Base-by-base conservation (phyloP, 2,888 invertebrate species). In the Agriopis leucophaearia region DNA sequence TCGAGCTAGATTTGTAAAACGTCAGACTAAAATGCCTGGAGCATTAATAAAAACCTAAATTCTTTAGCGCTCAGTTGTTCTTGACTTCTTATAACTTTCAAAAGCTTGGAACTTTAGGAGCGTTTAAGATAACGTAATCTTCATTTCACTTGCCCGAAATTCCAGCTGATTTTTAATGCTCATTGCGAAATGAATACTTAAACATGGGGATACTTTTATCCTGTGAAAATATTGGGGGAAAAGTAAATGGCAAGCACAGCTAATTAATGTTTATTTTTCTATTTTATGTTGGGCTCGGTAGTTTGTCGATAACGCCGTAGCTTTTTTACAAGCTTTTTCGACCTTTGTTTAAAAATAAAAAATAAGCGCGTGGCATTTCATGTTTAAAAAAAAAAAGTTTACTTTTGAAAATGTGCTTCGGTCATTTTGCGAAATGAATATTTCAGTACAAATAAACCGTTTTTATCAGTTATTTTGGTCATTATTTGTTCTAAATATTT, bases 21-120 rank as follows among this genome's bases (percentile, higher is more conserved):
- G 61, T 38, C 63, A 60, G 58, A 42, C 55, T 57, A 59, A 65
- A n/a, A 65, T 51, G 58, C 52, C 65, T 55, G 12, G 54, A 54
- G 48, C 48, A 54, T 65, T 64, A 40, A 61, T 57, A 51, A 64
- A 40, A 51, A 61, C 40, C 38, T 13, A 44, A 55, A 54, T 59
- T 57, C 50, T 67, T 65, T 15, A 40, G 54, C 35, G 36, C 16
- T 48, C 42, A 56, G 38, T 45, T 54, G n/a, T 42, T 35, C 35
- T 61, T 15, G n/a, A 54, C 36, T 54, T 51, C 40, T 50, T 62
- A 44, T 62, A 54, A 54, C 35, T 50, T 59, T 59, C 9, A 13
- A 50, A 50, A 59, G 59, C 59, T 59, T 13, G 48, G 18, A 48
- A 48, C 15, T 48, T 58, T 48, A 18, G 36, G 45, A 48, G 48